Evolutionary conservation across 2,888 invertebrate genomes (phyloP).

Genomic region (Catotricha subobsoleta): DNA sequence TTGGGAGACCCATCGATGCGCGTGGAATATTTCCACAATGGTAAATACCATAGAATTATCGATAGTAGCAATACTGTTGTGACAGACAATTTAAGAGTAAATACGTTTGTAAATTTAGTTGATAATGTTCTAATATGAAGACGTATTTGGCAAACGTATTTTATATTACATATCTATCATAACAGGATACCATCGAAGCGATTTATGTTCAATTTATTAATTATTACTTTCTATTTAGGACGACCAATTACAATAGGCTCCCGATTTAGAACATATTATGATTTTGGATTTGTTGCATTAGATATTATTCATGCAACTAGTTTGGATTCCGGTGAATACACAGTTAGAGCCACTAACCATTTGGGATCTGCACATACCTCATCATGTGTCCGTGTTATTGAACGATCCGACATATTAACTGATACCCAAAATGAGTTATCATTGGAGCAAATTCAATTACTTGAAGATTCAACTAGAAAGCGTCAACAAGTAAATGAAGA

Average conservation of each 20-base stretch:
- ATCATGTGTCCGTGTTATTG: constrained; percentile 72
- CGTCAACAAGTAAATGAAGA: constrained; percentile 59
- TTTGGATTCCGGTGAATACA: constrained; percentile 92
- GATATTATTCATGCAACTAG: constrained; percentile 88
- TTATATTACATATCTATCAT: too few species aligned
- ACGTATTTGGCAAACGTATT: too few species aligned
- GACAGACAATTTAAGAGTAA: too few species aligned
- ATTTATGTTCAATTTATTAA: too few species aligned
- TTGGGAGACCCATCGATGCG: constrained; percentile 93
- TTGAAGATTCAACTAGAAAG: constrained; percentile 62
- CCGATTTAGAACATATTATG: constrained; percentile 85
- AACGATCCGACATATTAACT: constrained; percentile 62
- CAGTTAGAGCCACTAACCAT: constrained; percentile 81
- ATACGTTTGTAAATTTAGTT: too few species aligned
- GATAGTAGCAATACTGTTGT: too few species aligned
- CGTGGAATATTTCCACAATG: constrained; percentile 93
- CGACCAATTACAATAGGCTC: constrained; percentile 74
- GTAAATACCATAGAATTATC: too few species aligned
- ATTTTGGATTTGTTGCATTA: constrained; percentile 92
- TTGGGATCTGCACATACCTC: constrained; percentile 84
- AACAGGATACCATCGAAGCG: too few species aligned
- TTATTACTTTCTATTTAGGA: too few species aligned
- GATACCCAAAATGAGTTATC: constrained; percentile 87
- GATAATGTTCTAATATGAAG: too few species aligned
- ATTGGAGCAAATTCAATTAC: constrained; percentile 74